Evolutionary conservation across 2,888 invertebrate genomes (phyloP).

Genomic region (Pristionchus maxplancki): DNA sequence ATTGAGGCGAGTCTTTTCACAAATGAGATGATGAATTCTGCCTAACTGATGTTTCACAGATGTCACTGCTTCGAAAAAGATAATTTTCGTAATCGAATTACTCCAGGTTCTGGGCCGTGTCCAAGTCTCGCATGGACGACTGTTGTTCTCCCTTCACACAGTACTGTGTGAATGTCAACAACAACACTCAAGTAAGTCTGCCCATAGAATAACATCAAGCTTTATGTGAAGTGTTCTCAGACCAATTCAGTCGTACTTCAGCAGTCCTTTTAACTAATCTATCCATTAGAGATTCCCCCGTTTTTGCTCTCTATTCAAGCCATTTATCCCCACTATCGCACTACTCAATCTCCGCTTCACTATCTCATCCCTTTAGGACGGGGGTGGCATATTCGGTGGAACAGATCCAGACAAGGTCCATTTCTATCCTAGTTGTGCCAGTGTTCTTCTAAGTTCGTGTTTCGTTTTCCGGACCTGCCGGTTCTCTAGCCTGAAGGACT

Average conservation of each 20-base stretch:
- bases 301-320: background rate
- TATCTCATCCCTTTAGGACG: conserved; percentile 31
- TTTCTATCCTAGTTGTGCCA: background rate
- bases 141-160: conserved; percentile 76
- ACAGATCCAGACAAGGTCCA: conserved; percentile 31
- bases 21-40: background rate
- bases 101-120: conserved; percentile 75
- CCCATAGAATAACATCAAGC: background rate
- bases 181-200: conserved; percentile 16
- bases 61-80: too few species aligned
- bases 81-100: too few species aligned
- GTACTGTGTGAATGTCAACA: conserved; percentile 64
- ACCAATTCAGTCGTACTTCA: background rate
- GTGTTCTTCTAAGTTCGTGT: background rate
- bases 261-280: conserved; percentile 21
- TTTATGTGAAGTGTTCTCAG: background rate
- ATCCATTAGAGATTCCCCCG: background rate
- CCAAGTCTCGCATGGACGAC: conserved; percentile 75
- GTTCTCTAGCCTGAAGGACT: background rate
- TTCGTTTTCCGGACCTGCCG: background rate
- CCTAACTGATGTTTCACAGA: background rate
- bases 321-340: background rate
- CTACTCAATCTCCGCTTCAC: conserved; percentile 14
- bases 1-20: conserved; percentile 54
- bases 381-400: conserved; percentile 5